Evolutionary conservation across 2,797 vertebrate species (phyloP), one percentile per base, ranked within the genome.

Genomic region (Tamandua tetradactyla): DNA sequence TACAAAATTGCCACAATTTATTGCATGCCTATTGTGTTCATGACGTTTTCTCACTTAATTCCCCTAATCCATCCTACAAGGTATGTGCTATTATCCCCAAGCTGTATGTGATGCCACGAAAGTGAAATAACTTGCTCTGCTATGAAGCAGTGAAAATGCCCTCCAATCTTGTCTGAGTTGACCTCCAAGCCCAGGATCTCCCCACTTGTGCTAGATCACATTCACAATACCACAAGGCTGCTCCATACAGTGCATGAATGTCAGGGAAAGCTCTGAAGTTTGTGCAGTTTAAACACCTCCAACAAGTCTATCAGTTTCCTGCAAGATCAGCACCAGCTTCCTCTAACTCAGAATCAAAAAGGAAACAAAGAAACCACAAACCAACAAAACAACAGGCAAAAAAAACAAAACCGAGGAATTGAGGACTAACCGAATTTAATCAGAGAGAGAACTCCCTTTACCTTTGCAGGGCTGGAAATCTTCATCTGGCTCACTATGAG

Each of bases 201-300:
- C 52, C 32, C 23, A 37, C 15, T 37, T 40, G 55, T 7, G 49
- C 25, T 49, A 0, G 27, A 23, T 47, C 32, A 44, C 11, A 42
- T n/a, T 81, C 49, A 15, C 44, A 42, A 22, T 20, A 84, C 23
- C 55, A 35, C 37, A 47, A 62, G 25, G 69, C 49, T 52, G 92
- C 72, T 78, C 32, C 79, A 55, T 55, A 93, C n/a, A 80, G 47
- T 37, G 12, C 13, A 9, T 62, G 22, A 89, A 86, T 57, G 0
- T 72, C 76, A 87, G 44, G 30, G 30, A 25, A 80, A 95, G 93
- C 78, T 74, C 27, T 83, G 75, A 94, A 78, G 32, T 75, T 71
- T n/a, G 57, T 55, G 27, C 40, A 68, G 5, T 44, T 30, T 47
- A 52, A 87, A 42, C 11, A 32, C n/a, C 47, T 74, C 37, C 25